Evolutionary conservation across 2,797 vertebrate species (phyloP).

Genomic region (Brachyrhaphis roseni): DNA sequence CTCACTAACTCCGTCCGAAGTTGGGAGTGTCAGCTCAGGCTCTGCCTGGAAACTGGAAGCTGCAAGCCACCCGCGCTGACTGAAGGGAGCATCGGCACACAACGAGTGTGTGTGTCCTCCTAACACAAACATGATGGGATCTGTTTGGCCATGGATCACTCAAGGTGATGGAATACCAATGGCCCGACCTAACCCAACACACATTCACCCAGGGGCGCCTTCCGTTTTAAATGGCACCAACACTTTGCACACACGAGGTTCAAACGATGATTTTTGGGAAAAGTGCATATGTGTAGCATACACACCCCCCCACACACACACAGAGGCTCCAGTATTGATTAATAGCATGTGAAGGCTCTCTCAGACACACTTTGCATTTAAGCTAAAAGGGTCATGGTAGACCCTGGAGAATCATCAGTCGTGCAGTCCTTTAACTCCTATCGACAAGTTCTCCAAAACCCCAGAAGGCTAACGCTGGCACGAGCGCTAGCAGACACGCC

Average conservation of each 20-base stretch:
- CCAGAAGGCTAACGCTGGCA: slow-evolving; percentile 18
- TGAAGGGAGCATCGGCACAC: slow-evolving; percentile 62
- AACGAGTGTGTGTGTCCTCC: slow-evolving; percentile 18
- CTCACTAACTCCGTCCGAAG: slow-evolving; percentile 21
- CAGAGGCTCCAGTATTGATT: slow-evolving; percentile 41
- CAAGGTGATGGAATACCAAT: slow-evolving; percentile 65
- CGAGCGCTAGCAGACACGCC: slow-evolving; percentile 1
- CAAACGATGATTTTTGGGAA: slow-evolving; percentile 47
- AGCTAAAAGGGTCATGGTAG: slow-evolving; percentile 55
- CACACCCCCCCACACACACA: slow-evolving; percentile 3
- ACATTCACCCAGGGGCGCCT: slow-evolving; percentile 26
- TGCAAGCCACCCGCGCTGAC: slow-evolving; percentile 38
- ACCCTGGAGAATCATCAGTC: slow-evolving; percentile 60
- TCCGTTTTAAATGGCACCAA: slow-evolving; percentile 24
- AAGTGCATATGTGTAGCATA: slow-evolving; percentile 38
- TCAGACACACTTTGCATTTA: slow-evolving; percentile 55
- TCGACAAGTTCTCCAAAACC: slow-evolving; percentile 56
- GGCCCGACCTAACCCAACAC: slow-evolving; percentile 20
- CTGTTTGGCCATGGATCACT: slow-evolving; percentile 63
- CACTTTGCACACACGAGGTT: slow-evolving; percentile 14
- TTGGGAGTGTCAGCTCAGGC: slow-evolving; percentile 1
- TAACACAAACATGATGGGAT: slow-evolving; percentile 75
- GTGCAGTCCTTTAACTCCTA: slow-evolving; percentile 60
- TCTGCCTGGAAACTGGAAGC: slow-evolving; percentile 22
- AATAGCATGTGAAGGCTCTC: slow-evolving; percentile 66